These are phyloP conservation scores for Conopomorpha cramerella DNA, from an alignment of 1,140 invertebrate genomes.

Conservation along the genomic window DNA sequence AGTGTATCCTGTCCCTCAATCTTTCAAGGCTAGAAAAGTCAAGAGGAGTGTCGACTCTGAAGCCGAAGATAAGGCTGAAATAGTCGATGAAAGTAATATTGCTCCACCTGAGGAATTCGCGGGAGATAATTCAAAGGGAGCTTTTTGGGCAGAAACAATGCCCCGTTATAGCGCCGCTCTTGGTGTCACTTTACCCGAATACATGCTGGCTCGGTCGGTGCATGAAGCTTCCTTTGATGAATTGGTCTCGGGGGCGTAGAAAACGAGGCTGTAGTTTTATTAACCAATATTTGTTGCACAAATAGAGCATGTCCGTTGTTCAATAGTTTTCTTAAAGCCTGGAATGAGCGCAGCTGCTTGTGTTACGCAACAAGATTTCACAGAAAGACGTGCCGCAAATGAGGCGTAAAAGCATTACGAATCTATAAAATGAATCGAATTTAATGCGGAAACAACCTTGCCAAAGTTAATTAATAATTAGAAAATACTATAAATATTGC, in stretches of 20 bases:
- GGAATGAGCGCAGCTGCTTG: slow-evolving; percentile 22
- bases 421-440: slow-evolving; percentile 13
- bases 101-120: slow-evolving; percentile 57
- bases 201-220: slow-evolving; percentile 69
- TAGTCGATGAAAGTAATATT: slow-evolving; percentile 37
- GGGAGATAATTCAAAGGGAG: slow-evolving; percentile 54
- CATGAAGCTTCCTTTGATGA: slow-evolving; percentile 70
- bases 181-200: slow-evolving; percentile 67
- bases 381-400: slow-evolving; percentile 16
- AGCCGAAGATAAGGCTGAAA: slow-evolving; percentile 22
- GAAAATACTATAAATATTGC: not conserved
- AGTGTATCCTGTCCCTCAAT: too few species aligned
- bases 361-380: slow-evolving; percentile 46
- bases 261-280: slow-evolving; percentile 14
- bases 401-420: slow-evolving; percentile 11
- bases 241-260: slow-evolving; percentile 42
- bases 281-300: slow-evolving; percentile 27
- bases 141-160: slow-evolving; percentile 66
- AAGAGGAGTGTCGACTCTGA: slow-evolving; percentile 20
- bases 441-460: too few species aligned
- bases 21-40: slow-evolving; percentile 15
- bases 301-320: slow-evolving; percentile 47
- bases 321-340: slow-evolving; percentile 24
- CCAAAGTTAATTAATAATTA: not conserved
- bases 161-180: slow-evolving; percentile 66